phyloP scores from a whole-genome alignment of 1,140 invertebrate genomes.

The Drosophila guanche region DNA sequence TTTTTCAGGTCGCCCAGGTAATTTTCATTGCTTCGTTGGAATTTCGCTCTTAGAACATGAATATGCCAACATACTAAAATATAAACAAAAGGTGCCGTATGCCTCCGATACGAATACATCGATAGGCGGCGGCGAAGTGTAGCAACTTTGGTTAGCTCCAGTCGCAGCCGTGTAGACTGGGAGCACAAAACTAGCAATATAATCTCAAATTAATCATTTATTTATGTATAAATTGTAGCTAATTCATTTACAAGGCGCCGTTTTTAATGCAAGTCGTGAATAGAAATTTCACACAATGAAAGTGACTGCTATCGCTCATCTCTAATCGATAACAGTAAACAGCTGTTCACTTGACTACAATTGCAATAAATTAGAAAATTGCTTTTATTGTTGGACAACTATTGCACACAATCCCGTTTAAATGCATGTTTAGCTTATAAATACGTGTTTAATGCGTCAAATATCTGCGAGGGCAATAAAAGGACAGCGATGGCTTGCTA shows the following conservation, averaged over 20 bases:
- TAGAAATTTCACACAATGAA: no score
- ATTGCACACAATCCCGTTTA: constrained; percentile 8
- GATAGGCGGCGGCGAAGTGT: constrained; percentile 4
- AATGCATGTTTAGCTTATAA: constrained; percentile 36
- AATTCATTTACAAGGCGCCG: background rate
- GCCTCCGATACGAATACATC: constrained; percentile 11
- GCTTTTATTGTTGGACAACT: constrained; percentile 22
- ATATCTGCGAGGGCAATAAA: constrained; percentile 16
- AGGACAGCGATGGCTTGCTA: constrained; percentile 86
- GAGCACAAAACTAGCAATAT: no score
- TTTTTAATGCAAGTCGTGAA: no score
- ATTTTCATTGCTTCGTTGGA: constrained; percentile 43
- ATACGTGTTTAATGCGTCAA: constrained; percentile 24
- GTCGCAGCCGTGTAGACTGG: no score
- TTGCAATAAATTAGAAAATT: constrained; percentile 15
- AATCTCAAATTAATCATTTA: background rate
- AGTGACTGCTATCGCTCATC: constrained; percentile 10
- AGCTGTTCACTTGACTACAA: constrained; percentile 26
- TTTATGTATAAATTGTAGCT: background rate
- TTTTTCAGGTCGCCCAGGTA: constrained; percentile 19
- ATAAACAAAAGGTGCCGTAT: constrained; percentile 58
- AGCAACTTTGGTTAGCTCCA: background rate
- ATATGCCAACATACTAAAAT: constrained; percentile 47
- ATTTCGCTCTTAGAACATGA: constrained; percentile 24
- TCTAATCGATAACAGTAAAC: constrained; percentile 16